Base-by-base conservation (phyloP, 2,113 vertebrate species). In the Lycocorax pyrrhopterus region DNA sequence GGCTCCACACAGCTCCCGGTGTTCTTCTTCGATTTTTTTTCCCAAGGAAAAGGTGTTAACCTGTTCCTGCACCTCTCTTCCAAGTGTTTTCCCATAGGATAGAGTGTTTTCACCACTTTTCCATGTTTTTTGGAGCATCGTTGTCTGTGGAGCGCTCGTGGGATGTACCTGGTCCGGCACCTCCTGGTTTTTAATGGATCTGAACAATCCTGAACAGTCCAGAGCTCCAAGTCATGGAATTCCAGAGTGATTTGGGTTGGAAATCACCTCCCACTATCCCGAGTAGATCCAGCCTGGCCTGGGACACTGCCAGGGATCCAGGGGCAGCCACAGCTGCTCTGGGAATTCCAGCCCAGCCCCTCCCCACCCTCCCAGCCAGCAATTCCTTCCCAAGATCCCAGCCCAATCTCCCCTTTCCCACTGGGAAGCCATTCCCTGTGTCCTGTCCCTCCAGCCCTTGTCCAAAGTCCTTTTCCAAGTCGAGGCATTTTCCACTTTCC, bases 41-140 rank as follows among this genome's bases (percentile, higher is more conserved):
- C 52, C 86, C 90, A 75, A 32, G 60, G 53, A 51, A 85, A 80
- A 93, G 82, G 90, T 68, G 78, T 93, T 75, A 67, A 84, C 22
- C 49, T 90, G 69, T 89, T 72, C 46, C 56, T 83, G 39, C 17
- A 33, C 17, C 39, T 55, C 81, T 33, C 11, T 33, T 23, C 41
- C 2, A 15, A 68, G 8, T 1, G 22, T 25, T 80, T 56, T 83
- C 76, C 91, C 29, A 1, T 37, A 58, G 75, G 75, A 44, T 33
- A 8, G 43, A 44, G 27, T 1, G 27, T 1, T 30, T 67, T 9
- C 13, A 9, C 10, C 3, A 7, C 17, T 3, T 74, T 69, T 53
- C 77, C n/a, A 0, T 20, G 37, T 19, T 83, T 62, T 35, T 13
- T 0, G 0, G 6, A 35, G 16, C 0, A 0, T 25, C 0, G 1